Base-by-base conservation (phyloP, 2,888 invertebrate species). In the Ormyrus pomaceus region DNA sequence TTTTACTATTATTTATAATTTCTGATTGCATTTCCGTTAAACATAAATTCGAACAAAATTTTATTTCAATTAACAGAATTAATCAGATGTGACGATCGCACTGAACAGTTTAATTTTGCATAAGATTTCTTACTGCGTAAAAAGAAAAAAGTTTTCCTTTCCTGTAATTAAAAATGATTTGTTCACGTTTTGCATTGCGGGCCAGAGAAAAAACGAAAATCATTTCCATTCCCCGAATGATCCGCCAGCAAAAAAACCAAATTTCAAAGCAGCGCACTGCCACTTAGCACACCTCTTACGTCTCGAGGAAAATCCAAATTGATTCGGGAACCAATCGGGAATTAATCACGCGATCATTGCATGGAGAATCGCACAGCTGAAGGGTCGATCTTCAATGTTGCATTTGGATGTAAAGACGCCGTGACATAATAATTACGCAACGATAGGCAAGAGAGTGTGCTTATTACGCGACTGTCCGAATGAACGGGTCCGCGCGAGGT, bases 401-500 rank as follows among this genome's bases (percentile, higher is more conserved):
- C 45, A 13, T 19, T 68, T 5, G 5, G 50, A n/a, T 51, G 61
- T 61, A 50, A 61, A 72, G 66, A 19, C 53, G 45, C n/a, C 66
- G 76, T 77, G 72, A 77, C 76, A 77, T 80, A 80, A 72, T 80
- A 68, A 77, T 80, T 80, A 69, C 62, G 68, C 19, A 80, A 80
- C 53, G 13, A 53, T 46, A 5, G 34, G 61, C 13, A 62, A 11
- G 56, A 10, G 11, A 11, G 45, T 51, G 34, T 13, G 46, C 55
- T 72, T 58, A 72, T 77, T 72, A 76, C 66, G 9, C 34, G 46
- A 59, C 34, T 53, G 55, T n/a, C 59, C 13, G 51, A 55, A 64
- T 64, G 64, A 65, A 45, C 19, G 68, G 62, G 51, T 72, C 5
- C 46, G 10, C 53, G 56, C 66, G 50, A 34, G 34, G 11, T 50